These are phyloP conservation scores for Cenopis cana DNA, from an alignment of 2,888 invertebrate genomes.

Conservation along the genomic window DNA sequence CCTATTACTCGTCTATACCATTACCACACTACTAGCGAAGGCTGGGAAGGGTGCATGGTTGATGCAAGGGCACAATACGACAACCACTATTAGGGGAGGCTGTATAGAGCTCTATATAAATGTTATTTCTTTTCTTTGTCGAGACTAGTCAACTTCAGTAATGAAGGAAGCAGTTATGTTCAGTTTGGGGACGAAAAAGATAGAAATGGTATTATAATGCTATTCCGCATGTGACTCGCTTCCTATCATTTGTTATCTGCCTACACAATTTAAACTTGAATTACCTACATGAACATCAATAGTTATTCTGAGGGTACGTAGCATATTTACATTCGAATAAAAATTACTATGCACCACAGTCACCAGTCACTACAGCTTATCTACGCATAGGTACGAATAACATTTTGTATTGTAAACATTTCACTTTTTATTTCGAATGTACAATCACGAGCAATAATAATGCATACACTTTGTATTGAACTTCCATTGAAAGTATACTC, in stretches of 20 bases:
- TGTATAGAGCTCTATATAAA: conserved; percentile 61
- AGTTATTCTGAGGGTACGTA: neutral
- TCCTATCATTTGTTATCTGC: neutral
- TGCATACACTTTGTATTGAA: too few species aligned
- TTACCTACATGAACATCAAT: neutral
- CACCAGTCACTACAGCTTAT: too few species aligned
- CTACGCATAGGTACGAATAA: too few species aligned
- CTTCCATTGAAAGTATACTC: too few species aligned
- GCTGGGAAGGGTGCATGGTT: conserved; percentile 74
- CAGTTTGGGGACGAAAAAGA: conserved; percentile 18
- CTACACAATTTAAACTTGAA: neutral
- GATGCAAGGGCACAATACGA: conserved; percentile 61
- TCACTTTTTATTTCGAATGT: too few species aligned
- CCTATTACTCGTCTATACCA: conserved; percentile 68
- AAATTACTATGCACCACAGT: neutral
- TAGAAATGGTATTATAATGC: neutral
- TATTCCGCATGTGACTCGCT: neutral
- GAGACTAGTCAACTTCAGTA: conserved; percentile 53
- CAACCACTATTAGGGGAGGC: conserved; percentile 51
- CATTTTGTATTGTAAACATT: too few species aligned
- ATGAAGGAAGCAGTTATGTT: conserved; percentile 50
- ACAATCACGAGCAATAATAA: too few species aligned
- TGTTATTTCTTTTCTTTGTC: conserved; percentile 58
- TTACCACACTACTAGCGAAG: conserved; percentile 63
- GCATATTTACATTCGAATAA: neutral